Evolutionary conservation across 2,888 invertebrate species (phyloP), one percentile per base, ranked within the genome.

Genomic region (Oscheius onirici): DNA sequence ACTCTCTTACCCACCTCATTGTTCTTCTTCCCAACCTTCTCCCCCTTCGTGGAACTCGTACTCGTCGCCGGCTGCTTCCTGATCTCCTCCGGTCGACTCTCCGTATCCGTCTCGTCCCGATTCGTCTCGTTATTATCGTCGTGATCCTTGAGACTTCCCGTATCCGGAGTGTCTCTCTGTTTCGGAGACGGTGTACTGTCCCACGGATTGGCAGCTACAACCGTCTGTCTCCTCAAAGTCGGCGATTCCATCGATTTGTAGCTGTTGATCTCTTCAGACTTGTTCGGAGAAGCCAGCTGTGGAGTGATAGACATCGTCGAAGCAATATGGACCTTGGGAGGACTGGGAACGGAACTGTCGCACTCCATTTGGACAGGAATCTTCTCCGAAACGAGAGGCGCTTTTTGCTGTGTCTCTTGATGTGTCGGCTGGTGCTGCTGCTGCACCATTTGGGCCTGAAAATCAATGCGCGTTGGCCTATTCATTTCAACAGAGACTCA

Each of bases 331-430:
- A 34, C 43, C 63, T 81, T 80, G 1, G 84, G 84, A 26, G 84
- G 84, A 15, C 79, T 81, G 1, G 84, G 84, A 11, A 84, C 83
- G 8, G 82, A 81, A 63, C 83, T 83, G 71, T 84, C 84, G 61
- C 84, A 84, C 68, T 84, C 84, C 78, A 84, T 80, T 13, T 73
- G 75, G 34, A 73, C 71, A 49, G 76, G 68, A 3, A 20, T 34
- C 34, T 34, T 34, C 34, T 34, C 34, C 34, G 34, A 34, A 6
- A 34, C 8, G 3, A 6, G 34, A 34, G 34, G 34, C 34, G 34
- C 8, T 8, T 34, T 34, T 8, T 34, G 34, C 34, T 34, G 34
- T 34, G 34, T 8, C 8, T 34, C 34, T 34, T 34, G 34, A 0
- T 34, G 34, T 34, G 34, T 8, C 5, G 34, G 34, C 34, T 34